phyloP scores from a whole-genome alignment of 2,797 vertebrate genomes.

The Lepus oiostolus region DNA sequence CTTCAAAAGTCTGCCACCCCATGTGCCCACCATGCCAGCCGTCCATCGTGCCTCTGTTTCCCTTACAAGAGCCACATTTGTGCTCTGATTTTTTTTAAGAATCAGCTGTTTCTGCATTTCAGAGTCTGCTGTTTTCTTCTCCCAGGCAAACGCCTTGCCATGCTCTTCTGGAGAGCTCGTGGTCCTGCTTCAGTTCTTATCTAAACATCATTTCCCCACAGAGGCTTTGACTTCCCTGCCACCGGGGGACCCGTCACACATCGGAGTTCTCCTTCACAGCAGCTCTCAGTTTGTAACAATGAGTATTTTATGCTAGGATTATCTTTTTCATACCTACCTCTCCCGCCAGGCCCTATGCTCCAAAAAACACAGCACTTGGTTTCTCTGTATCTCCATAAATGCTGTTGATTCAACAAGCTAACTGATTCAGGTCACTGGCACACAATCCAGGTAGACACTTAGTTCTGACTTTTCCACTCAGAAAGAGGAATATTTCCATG shows the following conservation, averaged over 20 bases:
- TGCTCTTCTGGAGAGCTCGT: background rate
- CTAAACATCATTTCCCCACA: background rate
- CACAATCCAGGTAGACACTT: background rate
- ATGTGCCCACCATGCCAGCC: too few relatives aligned
- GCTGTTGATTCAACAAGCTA: too few relatives aligned
- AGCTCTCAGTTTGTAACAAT: background rate
- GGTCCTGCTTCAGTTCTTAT: background rate
- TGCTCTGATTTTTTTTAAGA: background rate
- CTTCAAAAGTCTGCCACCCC: background rate
- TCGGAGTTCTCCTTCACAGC: background rate
- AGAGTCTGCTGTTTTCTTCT: background rate
- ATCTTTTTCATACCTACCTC: background rate
- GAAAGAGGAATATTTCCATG: background rate
- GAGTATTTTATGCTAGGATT: background rate
- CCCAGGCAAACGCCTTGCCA: background rate
- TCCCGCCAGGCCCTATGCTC: background rate
- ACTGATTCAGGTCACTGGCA: background rate
- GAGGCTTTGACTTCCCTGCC: background rate
- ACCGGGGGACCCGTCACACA: background rate
- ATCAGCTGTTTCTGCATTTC: background rate
- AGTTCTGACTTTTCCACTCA: background rate
- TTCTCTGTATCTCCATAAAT: background rate
- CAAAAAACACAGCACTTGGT: background rate
- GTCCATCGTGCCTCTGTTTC: background rate
- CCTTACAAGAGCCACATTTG: accelerated